Percentiles rank a stretch among this genome's conserved stretches.
Conservation (phyloP, 2,888 invertebrate species). For the Drosophila kambysellisi region DNA sequence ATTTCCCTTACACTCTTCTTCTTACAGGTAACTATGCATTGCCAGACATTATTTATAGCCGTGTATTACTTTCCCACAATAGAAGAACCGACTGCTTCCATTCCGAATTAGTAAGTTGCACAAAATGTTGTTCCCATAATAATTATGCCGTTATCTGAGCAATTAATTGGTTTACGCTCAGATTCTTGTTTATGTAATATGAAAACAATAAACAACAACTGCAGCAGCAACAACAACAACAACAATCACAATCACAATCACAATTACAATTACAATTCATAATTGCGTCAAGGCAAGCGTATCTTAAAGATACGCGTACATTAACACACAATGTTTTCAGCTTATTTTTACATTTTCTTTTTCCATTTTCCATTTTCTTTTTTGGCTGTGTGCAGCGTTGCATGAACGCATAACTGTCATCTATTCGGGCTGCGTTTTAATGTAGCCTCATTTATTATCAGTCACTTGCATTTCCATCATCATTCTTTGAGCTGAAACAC, state of each 20-base stretch:
- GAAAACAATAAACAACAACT: constrained; percentile 17
- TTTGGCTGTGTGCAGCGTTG: constrained; percentile 53
- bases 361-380: background rate
- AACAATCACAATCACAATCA: constrained; percentile 1
- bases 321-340: constrained; percentile 38
- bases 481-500: background rate
- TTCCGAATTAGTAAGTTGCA: constrained; percentile 53
- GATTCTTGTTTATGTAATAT: constrained; percentile 29
- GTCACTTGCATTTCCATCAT: constrained; percentile 33
- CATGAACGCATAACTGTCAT: constrained; percentile 42
- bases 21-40: constrained; percentile 65
- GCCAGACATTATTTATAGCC: background rate
- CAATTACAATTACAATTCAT: constrained; percentile 44
- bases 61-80: constrained; percentile 33
- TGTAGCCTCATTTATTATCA: constrained; percentile 26
- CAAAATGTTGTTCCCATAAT: constrained; percentile 19
- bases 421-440: constrained; percentile 11
- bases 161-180: constrained; percentile 54
- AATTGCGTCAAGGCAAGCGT: constrained; percentile 70
- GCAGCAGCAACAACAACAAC: background rate
- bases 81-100: constrained; percentile 1
- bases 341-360: constrained; percentile 10
- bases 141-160: constrained; percentile 48
- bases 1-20: background rate
- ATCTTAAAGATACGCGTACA: constrained; percentile 60